Evolutionary conservation across 1,140 invertebrate genomes (phyloP).

Genomic region (Eciton burchellii): DNA sequence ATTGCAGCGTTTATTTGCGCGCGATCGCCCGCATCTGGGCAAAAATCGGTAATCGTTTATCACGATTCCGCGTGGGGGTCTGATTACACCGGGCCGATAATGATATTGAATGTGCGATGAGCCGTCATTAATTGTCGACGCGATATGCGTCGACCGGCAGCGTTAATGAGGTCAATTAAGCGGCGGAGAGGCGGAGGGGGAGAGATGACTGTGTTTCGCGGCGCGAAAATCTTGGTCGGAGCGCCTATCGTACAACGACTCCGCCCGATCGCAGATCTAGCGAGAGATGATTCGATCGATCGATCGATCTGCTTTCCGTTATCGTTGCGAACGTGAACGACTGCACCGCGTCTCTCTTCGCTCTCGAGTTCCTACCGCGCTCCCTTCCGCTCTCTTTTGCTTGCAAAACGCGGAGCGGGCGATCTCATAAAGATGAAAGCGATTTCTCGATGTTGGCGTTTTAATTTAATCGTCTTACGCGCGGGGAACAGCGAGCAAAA

Average conservation of each 20-base stretch:
- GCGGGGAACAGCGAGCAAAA: slow-evolving; percentile 52
- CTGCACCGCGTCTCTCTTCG: neutral
- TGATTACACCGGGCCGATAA: slow-evolving; percentile 37
- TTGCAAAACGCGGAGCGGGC: slow-evolving; percentile 52
- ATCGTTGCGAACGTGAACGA: neutral
- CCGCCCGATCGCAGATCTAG: slow-evolving; percentile 37
- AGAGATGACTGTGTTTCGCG: slow-evolving; percentile 8
- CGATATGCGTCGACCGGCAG: slow-evolving; percentile 1
- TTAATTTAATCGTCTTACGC: slow-evolving; percentile 61
- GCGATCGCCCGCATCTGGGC: neutral
- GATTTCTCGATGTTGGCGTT: slow-evolving; percentile 60
- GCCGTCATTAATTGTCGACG: slow-evolving; percentile 49
- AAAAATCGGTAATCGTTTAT: slow-evolving; percentile 49
- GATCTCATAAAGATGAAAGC: slow-evolving; percentile 63
- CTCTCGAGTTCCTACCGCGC: neutral
- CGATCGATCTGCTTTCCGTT: neutral
- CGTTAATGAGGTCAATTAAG: slow-evolving; percentile 53
- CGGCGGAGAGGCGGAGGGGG: neutral
- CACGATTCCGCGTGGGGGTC: slow-evolving; percentile 9
- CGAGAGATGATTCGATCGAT: slow-evolving; percentile 58
- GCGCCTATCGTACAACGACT: neutral
- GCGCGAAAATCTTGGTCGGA: slow-evolving; percentile 23
- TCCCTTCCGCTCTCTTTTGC: slow-evolving; percentile 10
- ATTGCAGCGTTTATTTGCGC: slow-evolving; percentile 50
- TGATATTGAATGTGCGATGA: slow-evolving; percentile 44